A percentile compares a stretch with the other conserved stretches of the same genome.
phyloP scores from a whole-genome alignment of 2,888 invertebrate genomes.

The Hymenopus coronatus region DNA sequence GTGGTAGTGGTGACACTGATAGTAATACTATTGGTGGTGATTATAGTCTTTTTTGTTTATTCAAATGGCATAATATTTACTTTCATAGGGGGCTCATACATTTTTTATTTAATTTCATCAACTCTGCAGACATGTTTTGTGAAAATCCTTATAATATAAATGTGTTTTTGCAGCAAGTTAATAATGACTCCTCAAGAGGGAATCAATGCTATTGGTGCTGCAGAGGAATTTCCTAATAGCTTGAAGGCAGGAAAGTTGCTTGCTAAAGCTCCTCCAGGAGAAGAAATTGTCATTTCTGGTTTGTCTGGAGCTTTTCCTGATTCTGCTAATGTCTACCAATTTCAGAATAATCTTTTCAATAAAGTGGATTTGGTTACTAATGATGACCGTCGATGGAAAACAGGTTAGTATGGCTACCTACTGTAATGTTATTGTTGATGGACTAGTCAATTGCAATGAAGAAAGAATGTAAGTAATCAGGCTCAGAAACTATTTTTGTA shows the following conservation, averaged over 20 bases:
- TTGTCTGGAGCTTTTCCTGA: conserved; percentile 74
- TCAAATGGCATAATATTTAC: too few species aligned
- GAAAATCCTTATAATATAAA: too few species aligned
- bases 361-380: conserved; percentile 59
- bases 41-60: too few species aligned
- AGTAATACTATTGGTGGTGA: too few species aligned
- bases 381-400: conserved; percentile 48
- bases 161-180: not conserved
- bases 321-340: conserved; percentile 68
- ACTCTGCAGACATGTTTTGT: too few species aligned
- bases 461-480: too few species aligned
- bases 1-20: too few species aligned
- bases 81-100: too few species aligned
- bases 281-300: conserved; percentile 66
- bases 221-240: too few species aligned
- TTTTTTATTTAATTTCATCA: too few species aligned
- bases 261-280: conserved; percentile 57
- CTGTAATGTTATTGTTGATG: not conserved
- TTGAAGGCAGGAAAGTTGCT: conserved; percentile 50
- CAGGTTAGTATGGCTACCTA: conserved; percentile 34
- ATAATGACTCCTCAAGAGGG: conserved; percentile 8
- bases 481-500: too few species aligned
- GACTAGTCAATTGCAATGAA: too few species aligned
- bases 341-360: conserved; percentile 63
- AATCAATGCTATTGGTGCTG: not conserved